A percentile compares a stretch with the other conserved stretches of the same genome.
Conservation (phyloP, 2,888 invertebrate species). For the Tyria jacobaeae region DNA sequence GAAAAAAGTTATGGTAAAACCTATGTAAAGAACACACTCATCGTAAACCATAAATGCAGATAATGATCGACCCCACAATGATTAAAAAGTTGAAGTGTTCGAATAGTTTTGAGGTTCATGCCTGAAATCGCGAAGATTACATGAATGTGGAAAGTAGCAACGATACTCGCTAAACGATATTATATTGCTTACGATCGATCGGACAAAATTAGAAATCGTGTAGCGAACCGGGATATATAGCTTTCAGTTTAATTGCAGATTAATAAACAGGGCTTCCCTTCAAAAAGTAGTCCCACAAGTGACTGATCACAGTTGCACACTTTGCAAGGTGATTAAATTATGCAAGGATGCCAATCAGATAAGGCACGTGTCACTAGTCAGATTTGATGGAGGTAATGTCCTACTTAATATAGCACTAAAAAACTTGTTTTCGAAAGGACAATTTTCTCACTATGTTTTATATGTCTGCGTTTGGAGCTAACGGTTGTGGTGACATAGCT, state of each 20-base stretch:
- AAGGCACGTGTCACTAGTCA: slow-evolving; percentile 66
- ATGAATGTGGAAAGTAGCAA: slow-evolving; percentile 59
- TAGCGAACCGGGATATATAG: slow-evolving; percentile 63
- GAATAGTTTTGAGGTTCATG: too few species aligned
- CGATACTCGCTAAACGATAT: slow-evolving; percentile 29
- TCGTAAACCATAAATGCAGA: slow-evolving; percentile 1
- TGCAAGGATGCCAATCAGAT: slow-evolving; percentile 80
- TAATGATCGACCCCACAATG: neutral
- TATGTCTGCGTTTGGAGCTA: slow-evolving; percentile 55
- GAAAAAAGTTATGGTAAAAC: slow-evolving; percentile 18
- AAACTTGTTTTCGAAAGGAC: slow-evolving; percentile 68
- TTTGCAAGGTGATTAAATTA: slow-evolving; percentile 68
- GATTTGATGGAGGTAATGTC: slow-evolving; percentile 51
- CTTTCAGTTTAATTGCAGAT: slow-evolving; percentile 72
- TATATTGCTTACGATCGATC: slow-evolving; percentile 46
- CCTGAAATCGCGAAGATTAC: slow-evolving; percentile 18
- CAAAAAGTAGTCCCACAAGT: slow-evolving; percentile 63
- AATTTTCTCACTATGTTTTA: slow-evolving; percentile 57
- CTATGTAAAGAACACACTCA: slow-evolving; percentile 25
- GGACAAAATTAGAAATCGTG: slow-evolving; percentile 72
- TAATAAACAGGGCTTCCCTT: slow-evolving; percentile 74
- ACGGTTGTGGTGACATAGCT: slow-evolving; percentile 73
- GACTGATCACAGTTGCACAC: slow-evolving; percentile 64
- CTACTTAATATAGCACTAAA: slow-evolving; percentile 60
- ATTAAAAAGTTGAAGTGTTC: too few species aligned